Percentiles rank a stretch among this genome's conserved stretches.
Conservation (phyloP, 2,797 vertebrate genomes). For the Epinephelus malabaricus region DNA sequence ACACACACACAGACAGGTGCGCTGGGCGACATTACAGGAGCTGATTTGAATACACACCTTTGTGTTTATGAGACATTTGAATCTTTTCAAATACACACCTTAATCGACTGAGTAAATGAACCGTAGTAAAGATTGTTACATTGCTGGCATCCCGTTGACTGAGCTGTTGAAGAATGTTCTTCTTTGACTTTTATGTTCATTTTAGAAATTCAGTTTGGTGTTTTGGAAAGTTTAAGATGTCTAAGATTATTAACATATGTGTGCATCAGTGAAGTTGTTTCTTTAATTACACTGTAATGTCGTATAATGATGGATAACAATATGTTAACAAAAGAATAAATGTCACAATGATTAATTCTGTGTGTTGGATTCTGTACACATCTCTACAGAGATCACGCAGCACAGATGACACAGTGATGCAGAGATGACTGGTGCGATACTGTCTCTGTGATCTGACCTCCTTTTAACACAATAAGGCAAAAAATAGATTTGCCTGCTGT, state of each 20-base stretch:
- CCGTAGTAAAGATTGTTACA: background rate
- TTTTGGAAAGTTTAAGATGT: background rate
- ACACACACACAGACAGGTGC: background rate
- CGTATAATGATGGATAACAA: too few species aligned
- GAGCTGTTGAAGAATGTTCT: background rate
- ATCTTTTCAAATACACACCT: background rate
- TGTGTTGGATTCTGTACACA: too few species aligned
- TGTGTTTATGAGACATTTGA: background rate
- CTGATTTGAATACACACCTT: background rate
- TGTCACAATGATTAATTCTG: too few species aligned
- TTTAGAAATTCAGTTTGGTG: background rate
- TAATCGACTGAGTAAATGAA: background rate
- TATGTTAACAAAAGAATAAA: too few species aligned
- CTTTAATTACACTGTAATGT: too few species aligned
- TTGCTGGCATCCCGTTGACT: background rate
- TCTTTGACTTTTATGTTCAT: background rate
- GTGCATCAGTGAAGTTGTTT: too few species aligned
- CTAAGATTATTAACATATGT: background rate
- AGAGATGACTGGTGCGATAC: background rate
- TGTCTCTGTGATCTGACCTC: background rate
- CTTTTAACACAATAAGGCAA: too few species aligned
- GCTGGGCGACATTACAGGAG: background rate
- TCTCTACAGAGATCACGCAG: background rate
- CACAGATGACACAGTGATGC: background rate
- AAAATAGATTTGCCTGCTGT: background rate